Conservation (phyloP, 1,140 invertebrate genomes). For the Octopus bimaculoides region DNA sequence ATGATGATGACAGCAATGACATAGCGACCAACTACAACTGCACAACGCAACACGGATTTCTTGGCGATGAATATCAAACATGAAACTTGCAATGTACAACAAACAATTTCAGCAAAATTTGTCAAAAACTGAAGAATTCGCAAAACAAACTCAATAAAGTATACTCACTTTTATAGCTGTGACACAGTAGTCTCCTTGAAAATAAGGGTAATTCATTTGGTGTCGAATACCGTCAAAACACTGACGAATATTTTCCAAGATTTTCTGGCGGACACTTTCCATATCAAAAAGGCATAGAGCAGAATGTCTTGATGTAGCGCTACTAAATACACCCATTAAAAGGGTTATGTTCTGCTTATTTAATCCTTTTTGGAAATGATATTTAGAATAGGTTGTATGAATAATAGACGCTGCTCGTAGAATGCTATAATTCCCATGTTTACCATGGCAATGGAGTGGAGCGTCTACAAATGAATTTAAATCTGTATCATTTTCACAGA, state of each 20-base stretch:
- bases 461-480: slow-evolving; percentile 91
- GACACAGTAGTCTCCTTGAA: slow-evolving; percentile 27
- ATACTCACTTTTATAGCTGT: too few species aligned
- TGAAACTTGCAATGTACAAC: too few species aligned
- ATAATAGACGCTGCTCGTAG: slow-evolving; percentile 91
- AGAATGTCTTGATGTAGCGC: slow-evolving; percentile 73
- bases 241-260: slow-evolving; percentile 95
- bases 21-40: too few species aligned
- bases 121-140: too few species aligned
- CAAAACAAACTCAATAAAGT: too few species aligned
- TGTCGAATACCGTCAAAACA: slow-evolving; percentile 78
- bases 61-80: too few species aligned
- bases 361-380: neutral
- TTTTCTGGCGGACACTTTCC: slow-evolving; percentile 89
- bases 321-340: slow-evolving; percentile 87
- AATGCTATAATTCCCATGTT: slow-evolving; percentile 77
- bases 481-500: slow-evolving; percentile 93
- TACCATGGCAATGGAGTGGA: slow-evolving; percentile 82
- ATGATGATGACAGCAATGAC: too few species aligned
- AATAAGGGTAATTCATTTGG: slow-evolving; percentile 35
- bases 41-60: too few species aligned
- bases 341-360: slow-evolving; percentile 77
- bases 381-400: slow-evolving; percentile 60
- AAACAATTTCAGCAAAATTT: too few species aligned
- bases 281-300: slow-evolving; percentile 93